Conservation (phyloP, 2,888 invertebrate genomes). For the Cordilura impudica region DNA sequence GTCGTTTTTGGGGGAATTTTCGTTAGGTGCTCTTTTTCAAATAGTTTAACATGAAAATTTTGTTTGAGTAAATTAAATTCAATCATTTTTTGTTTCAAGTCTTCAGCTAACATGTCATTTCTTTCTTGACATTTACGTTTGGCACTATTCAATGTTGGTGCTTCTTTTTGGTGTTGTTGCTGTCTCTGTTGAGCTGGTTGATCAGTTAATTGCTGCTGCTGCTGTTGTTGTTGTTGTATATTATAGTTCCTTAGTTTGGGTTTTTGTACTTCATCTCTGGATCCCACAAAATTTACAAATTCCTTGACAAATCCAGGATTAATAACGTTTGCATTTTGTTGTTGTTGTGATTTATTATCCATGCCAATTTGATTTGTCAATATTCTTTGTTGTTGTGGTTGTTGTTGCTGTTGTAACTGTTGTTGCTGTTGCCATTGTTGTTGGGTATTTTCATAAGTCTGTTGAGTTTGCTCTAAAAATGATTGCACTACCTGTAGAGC, state of each 20-base stretch:
- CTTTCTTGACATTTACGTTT: constrained; percentile 35
- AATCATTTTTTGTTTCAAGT: constrained; percentile 33
- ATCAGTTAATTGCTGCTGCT: neutral
- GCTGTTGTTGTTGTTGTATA: neutral
- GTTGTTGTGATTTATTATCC: too few species aligned
- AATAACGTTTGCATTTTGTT: neutral
- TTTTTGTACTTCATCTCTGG: constrained; percentile 10
- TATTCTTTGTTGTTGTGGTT: too few species aligned
- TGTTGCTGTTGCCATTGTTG: constrained; percentile 17
- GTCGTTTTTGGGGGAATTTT: too few species aligned
- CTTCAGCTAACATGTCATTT: constrained; percentile 38
- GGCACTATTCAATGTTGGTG: neutral
- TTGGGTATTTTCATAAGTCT: neutral
- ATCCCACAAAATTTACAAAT: constrained; percentile 33
- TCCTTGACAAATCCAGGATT: constrained; percentile 29
- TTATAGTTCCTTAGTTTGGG: neutral
- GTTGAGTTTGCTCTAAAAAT: constrained; percentile 36
- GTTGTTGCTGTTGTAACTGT: neutral
- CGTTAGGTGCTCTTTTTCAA: constrained; percentile 12
- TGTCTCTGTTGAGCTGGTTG: neutral
- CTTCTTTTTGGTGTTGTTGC: neutral
- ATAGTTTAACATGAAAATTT: constrained; percentile 21
- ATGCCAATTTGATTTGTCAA: too few species aligned
- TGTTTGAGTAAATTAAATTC: constrained; percentile 29
- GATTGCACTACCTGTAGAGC: constrained; percentile 50